These are phyloP conservation scores for Epistrophe grossulariae DNA, from an alignment of 2,888 invertebrate species.

Conservation along the genomic window DNA sequence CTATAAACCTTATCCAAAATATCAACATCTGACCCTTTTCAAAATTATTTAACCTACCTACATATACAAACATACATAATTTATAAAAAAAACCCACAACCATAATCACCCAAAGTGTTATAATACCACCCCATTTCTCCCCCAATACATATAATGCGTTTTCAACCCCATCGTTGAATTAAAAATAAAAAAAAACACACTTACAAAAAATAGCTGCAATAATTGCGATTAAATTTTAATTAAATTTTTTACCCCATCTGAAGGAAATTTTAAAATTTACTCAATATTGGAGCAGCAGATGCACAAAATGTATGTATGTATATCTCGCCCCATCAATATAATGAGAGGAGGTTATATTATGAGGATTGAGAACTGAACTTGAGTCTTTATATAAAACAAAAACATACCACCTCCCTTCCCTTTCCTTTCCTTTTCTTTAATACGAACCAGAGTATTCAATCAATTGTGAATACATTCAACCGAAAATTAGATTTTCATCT, in stretches of 20 bases:
- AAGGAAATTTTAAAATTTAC: constrained; percentile 46
- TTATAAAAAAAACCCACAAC: neutral
- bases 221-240: constrained; percentile 73
- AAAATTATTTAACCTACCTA: neutral
- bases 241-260: constrained; percentile 45
- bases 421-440: neutral
- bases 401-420: neutral
- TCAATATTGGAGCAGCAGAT: constrained; percentile 41
- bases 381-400: constrained; percentile 34
- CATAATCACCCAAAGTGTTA: constrained; percentile 17
- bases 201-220: constrained; percentile 40
- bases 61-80: too few species aligned
- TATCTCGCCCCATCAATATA: constrained; percentile 1
- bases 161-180: constrained; percentile 8
- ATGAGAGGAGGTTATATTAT: constrained; percentile 9
- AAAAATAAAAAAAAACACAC: constrained; percentile 8
- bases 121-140: constrained; percentile 12
- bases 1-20: neutral
- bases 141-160: neutral
- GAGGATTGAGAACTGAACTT: constrained; percentile 48
- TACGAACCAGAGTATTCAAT: constrained; percentile 49
- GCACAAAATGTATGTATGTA: neutral
- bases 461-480: constrained; percentile 63
- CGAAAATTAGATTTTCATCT: constrained; percentile 74
- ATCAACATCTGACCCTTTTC: neutral